phyloP scores from a whole-genome alignment of 2,888 invertebrate genomes.

The Caenorhabditis imperialis region DNA sequence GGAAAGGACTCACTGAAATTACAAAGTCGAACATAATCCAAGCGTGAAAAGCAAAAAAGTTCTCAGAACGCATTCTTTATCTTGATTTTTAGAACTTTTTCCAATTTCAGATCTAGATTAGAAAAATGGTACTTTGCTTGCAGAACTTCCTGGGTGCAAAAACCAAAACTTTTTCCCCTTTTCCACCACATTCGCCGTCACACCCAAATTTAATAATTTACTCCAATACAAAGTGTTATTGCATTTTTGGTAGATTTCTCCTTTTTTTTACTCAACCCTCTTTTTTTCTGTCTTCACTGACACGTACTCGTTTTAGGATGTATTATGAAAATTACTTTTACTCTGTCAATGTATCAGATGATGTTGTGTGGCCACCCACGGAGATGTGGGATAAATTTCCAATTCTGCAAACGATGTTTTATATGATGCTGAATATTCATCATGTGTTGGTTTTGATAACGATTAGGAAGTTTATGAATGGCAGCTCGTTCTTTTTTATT shows the following conservation, averaged over 20 bases:
- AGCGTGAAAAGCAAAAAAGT: too few relatives aligned
- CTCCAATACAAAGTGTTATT: too few relatives aligned
- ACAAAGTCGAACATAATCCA: too few relatives aligned
- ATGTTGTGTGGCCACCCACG: constrained; percentile 18
- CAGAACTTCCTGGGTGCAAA: constrained; percentile 40
- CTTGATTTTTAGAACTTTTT: too few relatives aligned
- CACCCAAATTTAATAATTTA: too few relatives aligned
- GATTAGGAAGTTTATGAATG: constrained; percentile 33
- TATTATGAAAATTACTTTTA: constrained; percentile 44
- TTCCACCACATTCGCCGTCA: not conserved
- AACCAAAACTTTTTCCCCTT: constrained; percentile 21
- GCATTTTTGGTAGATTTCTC: too few relatives aligned
- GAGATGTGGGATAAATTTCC: constrained; percentile 42
- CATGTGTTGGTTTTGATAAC: constrained; percentile 35
- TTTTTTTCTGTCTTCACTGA: not conserved
- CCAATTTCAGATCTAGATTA: too few relatives aligned
- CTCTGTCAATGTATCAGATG: constrained; percentile 32
- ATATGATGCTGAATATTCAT: constrained; percentile 45
- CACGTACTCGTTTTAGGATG: constrained; percentile 4
- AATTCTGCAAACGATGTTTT: constrained; percentile 20
- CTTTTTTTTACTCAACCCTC: not conserved
- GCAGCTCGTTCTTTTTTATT: constrained; percentile 43
- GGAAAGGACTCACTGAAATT: too few relatives aligned
- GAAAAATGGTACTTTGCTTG: too few relatives aligned
- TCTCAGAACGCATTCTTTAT: too few relatives aligned